These are phyloP conservation scores for Chelon labrosus DNA, from an alignment of 2,797 vertebrate species.

Conservation along the genomic window DNA sequence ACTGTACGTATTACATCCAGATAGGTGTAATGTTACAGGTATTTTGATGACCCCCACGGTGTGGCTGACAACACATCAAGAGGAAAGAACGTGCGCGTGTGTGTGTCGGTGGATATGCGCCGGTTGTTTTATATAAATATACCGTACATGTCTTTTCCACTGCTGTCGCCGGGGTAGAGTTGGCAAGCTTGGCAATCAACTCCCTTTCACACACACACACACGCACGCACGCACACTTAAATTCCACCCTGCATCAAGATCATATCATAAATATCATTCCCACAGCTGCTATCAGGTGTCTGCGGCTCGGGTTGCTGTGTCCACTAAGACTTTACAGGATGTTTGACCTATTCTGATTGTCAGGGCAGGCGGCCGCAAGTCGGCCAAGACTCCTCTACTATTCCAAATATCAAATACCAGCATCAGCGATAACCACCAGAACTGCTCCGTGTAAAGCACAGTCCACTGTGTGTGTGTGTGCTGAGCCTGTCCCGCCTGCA, in stretches of 20 bases:
- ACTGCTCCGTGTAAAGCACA: slow-evolving; percentile 24
- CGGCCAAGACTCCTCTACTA: slow-evolving; percentile 61
- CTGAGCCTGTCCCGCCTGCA: slow-evolving; percentile 1
- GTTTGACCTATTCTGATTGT: slow-evolving; percentile 70
- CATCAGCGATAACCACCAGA: slow-evolving; percentile 58
- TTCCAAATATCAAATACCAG: slow-evolving; percentile 76
- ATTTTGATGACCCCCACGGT: slow-evolving; percentile 69
- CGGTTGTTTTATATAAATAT: slow-evolving; percentile 64
- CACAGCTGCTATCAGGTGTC: slow-evolving; percentile 62
- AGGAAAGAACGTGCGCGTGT: slow-evolving; percentile 57
- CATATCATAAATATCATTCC: slow-evolving; percentile 67
- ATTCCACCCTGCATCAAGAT: slow-evolving; percentile 61
- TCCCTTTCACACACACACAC: slow-evolving; percentile 30
- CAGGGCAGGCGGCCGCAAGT: slow-evolving; percentile 37
- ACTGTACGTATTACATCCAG: slow-evolving; percentile 42
- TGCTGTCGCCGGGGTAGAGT: slow-evolving; percentile 59
- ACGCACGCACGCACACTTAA: slow-evolving; percentile 48
- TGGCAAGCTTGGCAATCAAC: slow-evolving; percentile 37
- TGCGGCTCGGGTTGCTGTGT: slow-evolving; percentile 64
- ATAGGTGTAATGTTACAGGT: slow-evolving; percentile 64
- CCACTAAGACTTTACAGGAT: slow-evolving; percentile 79
- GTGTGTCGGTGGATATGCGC: slow-evolving; percentile 15
- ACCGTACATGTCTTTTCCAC: slow-evolving; percentile 49
- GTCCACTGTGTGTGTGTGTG: slow-evolving; percentile 18
- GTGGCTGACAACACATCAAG: slow-evolving; percentile 55